Conservation (phyloP, 2,888 invertebrate species). For the Epistrophella euchroma region DNA sequence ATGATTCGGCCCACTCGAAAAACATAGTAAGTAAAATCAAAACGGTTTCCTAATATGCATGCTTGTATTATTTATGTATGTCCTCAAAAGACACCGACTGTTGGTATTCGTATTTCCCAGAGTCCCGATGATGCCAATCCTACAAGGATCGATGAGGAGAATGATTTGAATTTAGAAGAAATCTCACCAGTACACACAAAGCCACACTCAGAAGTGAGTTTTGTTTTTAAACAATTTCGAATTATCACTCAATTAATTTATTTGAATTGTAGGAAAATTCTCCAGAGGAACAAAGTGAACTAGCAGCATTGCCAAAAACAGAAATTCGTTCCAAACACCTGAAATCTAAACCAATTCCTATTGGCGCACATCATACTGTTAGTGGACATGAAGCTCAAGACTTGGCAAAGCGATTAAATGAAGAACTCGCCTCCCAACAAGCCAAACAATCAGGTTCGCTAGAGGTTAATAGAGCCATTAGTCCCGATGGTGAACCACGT, state of each 20-base stretch:
- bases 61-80: conserved; percentile 64
- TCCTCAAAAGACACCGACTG: conserved; percentile 70
- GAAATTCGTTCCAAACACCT: conserved; percentile 83
- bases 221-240: background rate
- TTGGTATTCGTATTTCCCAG: conserved; percentile 82
- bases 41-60: conserved; percentile 27
- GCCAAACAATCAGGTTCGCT: conserved; percentile 78
- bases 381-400: conserved; percentile 92
- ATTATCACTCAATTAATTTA: background rate
- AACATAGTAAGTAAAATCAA: conserved; percentile 84
- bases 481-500: conserved; percentile 86
- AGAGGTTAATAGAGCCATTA: conserved; percentile 83
- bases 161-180: conserved; percentile 84
- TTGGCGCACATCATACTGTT: conserved; percentile 88
- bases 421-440: conserved; percentile 85
- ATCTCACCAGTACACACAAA: conserved; percentile 75
- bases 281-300: conserved; percentile 78
- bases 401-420: conserved; percentile 88
- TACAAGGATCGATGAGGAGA: conserved; percentile 90
- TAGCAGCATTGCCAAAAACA: conserved; percentile 79
- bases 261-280: conserved; percentile 64
- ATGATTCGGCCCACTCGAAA: conserved; percentile 89
- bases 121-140: conserved; percentile 87
- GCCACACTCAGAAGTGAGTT: conserved; percentile 78
- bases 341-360: conserved; percentile 91